A percentile compares a stretch with the other conserved stretches of the same genome.
These are phyloP conservation scores for Orius insidiosus DNA, from an alignment of 1,140 invertebrate species.

Conservation along the genomic window DNA sequence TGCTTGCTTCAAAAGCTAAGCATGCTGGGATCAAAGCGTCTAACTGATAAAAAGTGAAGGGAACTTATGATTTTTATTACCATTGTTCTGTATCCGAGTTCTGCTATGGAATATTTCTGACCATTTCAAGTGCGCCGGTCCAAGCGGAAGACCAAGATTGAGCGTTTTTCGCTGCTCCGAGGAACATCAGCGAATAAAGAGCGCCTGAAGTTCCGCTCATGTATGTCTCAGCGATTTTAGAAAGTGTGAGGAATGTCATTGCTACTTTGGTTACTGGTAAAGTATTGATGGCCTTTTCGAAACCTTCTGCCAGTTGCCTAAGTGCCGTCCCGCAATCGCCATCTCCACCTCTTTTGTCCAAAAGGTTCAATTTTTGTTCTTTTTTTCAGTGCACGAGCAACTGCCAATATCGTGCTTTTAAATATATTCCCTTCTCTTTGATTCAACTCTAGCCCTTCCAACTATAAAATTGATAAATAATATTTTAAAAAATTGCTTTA, in stretches of 20 bases:
- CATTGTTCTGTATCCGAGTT: slow-evolving; percentile 60
- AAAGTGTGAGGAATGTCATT: slow-evolving; percentile 32
- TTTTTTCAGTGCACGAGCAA: slow-evolving; percentile 33
- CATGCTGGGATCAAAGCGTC: slow-evolving; percentile 19
- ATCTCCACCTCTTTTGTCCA: slow-evolving; percentile 63
- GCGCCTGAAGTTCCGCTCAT: slow-evolving; percentile 59
- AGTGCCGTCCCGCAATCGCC: slow-evolving; percentile 66
- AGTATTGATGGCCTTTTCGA: neutral
- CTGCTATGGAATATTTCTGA: slow-evolving; percentile 53
- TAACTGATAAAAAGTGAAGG: no score
- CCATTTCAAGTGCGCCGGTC: slow-evolving; percentile 33
- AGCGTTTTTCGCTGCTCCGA: slow-evolving; percentile 29
- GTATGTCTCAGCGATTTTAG: slow-evolving; percentile 37
- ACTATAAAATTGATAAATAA: slow-evolving; percentile 12
- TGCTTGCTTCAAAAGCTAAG: slow-evolving; percentile 10
- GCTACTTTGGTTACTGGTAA: slow-evolving; percentile 26
- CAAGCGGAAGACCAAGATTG: slow-evolving; percentile 32
- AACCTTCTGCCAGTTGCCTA: slow-evolving; percentile 39
- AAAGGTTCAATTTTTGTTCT: slow-evolving; percentile 42
- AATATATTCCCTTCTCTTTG: slow-evolving; percentile 27
- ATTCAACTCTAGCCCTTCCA: slow-evolving; percentile 25
- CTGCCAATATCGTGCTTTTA: slow-evolving; percentile 29
- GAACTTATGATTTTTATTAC: no score
- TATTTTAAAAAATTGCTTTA: slow-evolving; percentile 3
- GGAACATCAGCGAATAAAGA: slow-evolving; percentile 52